A percentile compares a stretch with the other conserved stretches of the same genome.
These are phyloP conservation scores for Chaetodon auriga DNA, from an alignment of 2,113 vertebrate genomes.

Conservation along the genomic window DNA sequence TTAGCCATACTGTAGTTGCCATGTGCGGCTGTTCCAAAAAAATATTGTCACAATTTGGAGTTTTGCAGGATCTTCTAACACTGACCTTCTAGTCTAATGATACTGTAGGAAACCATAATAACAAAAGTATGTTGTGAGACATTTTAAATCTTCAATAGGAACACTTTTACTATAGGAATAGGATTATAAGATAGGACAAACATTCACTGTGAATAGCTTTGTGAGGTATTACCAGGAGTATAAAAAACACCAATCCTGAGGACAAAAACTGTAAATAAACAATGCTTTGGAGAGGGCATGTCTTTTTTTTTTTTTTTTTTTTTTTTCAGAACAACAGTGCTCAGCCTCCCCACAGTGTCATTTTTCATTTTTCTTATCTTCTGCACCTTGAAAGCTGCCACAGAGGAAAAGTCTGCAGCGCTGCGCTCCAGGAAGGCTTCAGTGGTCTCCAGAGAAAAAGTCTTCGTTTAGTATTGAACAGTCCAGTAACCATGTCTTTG, in stretches of 20 bases:
- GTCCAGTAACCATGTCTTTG: slow-evolving; percentile 76
- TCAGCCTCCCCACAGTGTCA: slow-evolving; percentile 70
- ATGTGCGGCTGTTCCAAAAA: too few relatives aligned
- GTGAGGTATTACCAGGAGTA: neutral
- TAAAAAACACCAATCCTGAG: slow-evolving; percentile 10
- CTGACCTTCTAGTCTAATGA: neutral
- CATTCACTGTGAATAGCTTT: neutral
- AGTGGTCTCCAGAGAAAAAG: slow-evolving; percentile 73
- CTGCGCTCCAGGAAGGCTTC: slow-evolving; percentile 71
- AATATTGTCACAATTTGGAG: too few relatives aligned
- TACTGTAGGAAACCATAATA: neutral
- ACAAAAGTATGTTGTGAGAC: neutral
- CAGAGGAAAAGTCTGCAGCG: slow-evolving; percentile 64
- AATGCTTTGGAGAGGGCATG: slow-evolving; percentile 58
- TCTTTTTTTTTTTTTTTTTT: slow-evolving; percentile 57
- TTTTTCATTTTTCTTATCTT: slow-evolving; percentile 84
- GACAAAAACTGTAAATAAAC: slow-evolving; percentile 64
- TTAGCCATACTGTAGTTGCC: too few relatives aligned
- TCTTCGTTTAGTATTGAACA: slow-evolving; percentile 77
- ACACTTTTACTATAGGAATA: neutral
- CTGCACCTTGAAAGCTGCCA: slow-evolving; percentile 81
- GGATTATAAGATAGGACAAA: neutral
- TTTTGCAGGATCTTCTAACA: neutral
- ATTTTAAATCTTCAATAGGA: neutral
- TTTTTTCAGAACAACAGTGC: slow-evolving; percentile 69